Evolutionary conservation across 92 coral and sea anemone species (phyloP), one percentile per base, ranked within the genome.

Genomic region (Umimayanthus chanpuru): DNA sequence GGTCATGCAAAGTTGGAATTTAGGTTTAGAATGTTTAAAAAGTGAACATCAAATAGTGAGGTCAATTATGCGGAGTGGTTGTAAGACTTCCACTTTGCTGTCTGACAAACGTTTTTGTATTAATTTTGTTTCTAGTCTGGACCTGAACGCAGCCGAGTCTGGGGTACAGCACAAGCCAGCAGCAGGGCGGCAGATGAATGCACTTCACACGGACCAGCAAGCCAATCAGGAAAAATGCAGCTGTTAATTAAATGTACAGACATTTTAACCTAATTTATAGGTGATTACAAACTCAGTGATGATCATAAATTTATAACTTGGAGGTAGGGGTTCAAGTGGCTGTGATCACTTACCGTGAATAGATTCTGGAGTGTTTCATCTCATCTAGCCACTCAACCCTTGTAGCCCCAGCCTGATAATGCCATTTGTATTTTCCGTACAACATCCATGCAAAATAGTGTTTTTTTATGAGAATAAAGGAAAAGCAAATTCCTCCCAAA

Each of bases 131-230:
- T 85, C 72, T 49, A 97, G 99, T 86, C 87, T 97, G 97, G 99
- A 97, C 90, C 93, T 97, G 74, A 97, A 97, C 88, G 99, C 99
- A 3, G 99, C 99, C 0, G 99, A 97, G 86, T 95, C 99, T 16
- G 99, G 99, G 5, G 99, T 97, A 23, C 99, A 97, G 78, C 99
- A 97, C 93, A 97, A 97, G 47, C 99, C 99, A n/a, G 92, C 96
- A 85, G 94, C 97, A 21, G 99, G 99, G 1, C 90, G 99, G 73
- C 97, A 98, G 70, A 90, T 96, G 67, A 97, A 97, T 70, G 91
- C 99, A 9, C 94, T 97, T 82, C 95, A 96, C 88, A 95, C 99
- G 76, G 99, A 97, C 85, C 99, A 97, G 82, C 98, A 94, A 85
- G 95, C 98, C 15, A 95, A 91, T 75, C 99, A 95, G 84, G 99